Evolutionary conservation across 2,797 vertebrate species (phyloP).

Genomic region (Ambastaia sidthimunki): DNA sequence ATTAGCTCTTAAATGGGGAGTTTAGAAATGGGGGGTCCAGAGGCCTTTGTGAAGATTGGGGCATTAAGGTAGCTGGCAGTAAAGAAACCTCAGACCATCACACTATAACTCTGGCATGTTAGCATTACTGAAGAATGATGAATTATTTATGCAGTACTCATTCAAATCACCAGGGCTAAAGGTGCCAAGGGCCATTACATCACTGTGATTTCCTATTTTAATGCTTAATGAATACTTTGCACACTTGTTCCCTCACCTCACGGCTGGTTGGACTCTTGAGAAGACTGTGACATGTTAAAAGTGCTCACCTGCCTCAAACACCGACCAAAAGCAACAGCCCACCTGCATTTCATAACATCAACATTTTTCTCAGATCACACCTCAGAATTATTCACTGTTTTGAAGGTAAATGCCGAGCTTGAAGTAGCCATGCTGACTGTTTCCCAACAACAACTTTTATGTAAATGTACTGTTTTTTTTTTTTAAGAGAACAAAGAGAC

Average conservation of each 20-base stretch:
- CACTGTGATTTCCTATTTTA: conserved; percentile 73
- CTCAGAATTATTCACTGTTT: conserved; percentile 28
- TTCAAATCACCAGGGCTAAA: conserved; percentile 71
- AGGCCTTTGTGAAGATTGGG: conserved; percentile 56
- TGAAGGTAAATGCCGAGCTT: conserved; percentile 15
- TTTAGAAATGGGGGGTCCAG: conserved; percentile 24
- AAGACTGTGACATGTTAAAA: conserved; percentile 66
- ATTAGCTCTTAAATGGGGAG: conserved; percentile 50
- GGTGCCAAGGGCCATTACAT: conserved; percentile 70
- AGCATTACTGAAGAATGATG: conserved; percentile 68
- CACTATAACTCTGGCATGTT: conserved; percentile 64
- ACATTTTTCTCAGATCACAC: conserved; percentile 60
- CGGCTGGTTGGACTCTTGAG: conserved; percentile 21
- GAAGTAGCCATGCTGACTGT: conserved; percentile 20
- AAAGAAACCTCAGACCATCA: conserved; percentile 64
- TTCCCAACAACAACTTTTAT: conserved; percentile 44
- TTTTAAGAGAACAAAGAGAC: conserved; percentile 60
- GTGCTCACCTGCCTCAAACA: conserved; percentile 54
- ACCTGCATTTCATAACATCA: conserved; percentile 68
- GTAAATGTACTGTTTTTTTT: conserved; percentile 58
- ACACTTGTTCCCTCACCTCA: conserved; percentile 56
- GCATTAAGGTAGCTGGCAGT: conserved; percentile 62
- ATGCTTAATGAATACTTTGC: conserved; percentile 74
- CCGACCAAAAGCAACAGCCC: conserved; percentile 36
- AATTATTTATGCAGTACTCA: conserved; percentile 67